phyloP scores from a whole-genome alignment of 92 coral and sea anemone genomes.

The Muricea muricata region DNA sequence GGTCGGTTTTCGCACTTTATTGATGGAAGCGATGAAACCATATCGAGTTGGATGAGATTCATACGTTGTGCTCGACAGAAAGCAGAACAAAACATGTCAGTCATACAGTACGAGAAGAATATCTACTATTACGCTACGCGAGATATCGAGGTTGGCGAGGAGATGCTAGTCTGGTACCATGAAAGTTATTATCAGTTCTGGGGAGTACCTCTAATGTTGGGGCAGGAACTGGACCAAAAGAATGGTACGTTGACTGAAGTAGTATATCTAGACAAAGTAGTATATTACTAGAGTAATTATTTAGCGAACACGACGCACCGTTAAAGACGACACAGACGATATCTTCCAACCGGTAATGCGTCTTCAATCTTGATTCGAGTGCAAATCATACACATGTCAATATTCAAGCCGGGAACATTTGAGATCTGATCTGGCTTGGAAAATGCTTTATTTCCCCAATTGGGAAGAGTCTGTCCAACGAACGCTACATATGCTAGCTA shows the following conservation, averaged over 20 bases:
- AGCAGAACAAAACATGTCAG: slow-evolving; percentile 84
- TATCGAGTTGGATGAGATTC: slow-evolving; percentile 97
- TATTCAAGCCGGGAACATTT: no score
- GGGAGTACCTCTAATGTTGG: slow-evolving; percentile 83
- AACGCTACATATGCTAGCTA: no score
- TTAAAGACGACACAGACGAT: no score
- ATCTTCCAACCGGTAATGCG: no score
- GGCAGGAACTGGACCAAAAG: neutral
- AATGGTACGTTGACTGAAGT: neutral
- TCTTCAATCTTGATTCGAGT: no score
- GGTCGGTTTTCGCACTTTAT: slow-evolving; percentile 70
- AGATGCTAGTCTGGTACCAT: slow-evolving; percentile 94
- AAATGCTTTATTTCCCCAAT: no score
- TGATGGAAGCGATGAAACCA: slow-evolving; percentile 85
- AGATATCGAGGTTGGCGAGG: slow-evolving; percentile 80
- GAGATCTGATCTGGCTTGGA: no score
- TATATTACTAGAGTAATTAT: no score
- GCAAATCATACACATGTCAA: no score
- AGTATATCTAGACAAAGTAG: no score
- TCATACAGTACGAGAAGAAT: slow-evolving; percentile 77
- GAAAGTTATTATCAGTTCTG: slow-evolving; percentile 77
- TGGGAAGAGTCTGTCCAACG: no score
- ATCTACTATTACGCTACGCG: slow-evolving; percentile 88
- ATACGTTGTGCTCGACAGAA: slow-evolving; percentile 93
- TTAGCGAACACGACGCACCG: no score